Conservation (phyloP, 2,888 invertebrate species). For the Acanthopleura granulata region DNA sequence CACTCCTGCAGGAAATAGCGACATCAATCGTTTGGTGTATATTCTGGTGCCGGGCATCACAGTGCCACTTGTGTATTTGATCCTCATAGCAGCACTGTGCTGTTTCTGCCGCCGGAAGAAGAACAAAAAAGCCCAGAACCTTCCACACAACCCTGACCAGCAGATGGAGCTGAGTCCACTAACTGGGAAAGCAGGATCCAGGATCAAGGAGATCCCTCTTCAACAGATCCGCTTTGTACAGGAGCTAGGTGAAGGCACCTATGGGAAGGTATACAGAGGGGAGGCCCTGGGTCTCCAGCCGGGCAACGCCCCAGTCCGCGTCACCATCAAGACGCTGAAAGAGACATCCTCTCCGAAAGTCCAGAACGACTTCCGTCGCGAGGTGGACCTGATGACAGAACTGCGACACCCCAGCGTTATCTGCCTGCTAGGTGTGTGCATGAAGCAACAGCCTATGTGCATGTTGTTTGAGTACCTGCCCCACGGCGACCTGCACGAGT, state of each 20-base stretch:
- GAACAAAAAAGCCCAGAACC: conserved; percentile 21
- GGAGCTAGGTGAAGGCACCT: conserved; percentile 77
- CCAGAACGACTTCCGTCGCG: conserved; percentile 90
- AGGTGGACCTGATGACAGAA: conserved; percentile 95
- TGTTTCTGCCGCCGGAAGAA: conserved; percentile 61
- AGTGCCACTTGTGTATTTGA: conserved; percentile 60
- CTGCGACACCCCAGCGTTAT: conserved; percentile 96
- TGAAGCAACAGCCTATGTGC: conserved; percentile 88
- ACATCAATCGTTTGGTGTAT: conserved; percentile 66
- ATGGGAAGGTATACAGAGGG: conserved; percentile 97
- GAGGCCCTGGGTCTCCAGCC: conserved; percentile 76
- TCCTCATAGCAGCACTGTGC: conserved; percentile 61
- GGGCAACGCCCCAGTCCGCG: conserved; percentile 75
- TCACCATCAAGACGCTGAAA: conserved; percentile 95
- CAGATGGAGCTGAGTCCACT: conserved; percentile 61
- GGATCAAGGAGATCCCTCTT: conserved; percentile 88
- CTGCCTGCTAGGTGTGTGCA: conserved; percentile 91
- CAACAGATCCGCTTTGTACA: conserved; percentile 75
- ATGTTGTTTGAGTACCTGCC: conserved; percentile 98
- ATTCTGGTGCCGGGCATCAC: conserved; percentile 75
- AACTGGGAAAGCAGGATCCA: conserved; percentile 54
- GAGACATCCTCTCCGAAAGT: conserved; percentile 93
- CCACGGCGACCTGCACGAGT: conserved; percentile 95
- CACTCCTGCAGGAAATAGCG: conserved; percentile 31
- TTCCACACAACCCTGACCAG: conserved; percentile 18